Evolutionary conservation across 1,140 invertebrate species (phyloP), one percentile per base, ranked within the genome.

Genomic region (Choristoneura fumiferana): DNA sequence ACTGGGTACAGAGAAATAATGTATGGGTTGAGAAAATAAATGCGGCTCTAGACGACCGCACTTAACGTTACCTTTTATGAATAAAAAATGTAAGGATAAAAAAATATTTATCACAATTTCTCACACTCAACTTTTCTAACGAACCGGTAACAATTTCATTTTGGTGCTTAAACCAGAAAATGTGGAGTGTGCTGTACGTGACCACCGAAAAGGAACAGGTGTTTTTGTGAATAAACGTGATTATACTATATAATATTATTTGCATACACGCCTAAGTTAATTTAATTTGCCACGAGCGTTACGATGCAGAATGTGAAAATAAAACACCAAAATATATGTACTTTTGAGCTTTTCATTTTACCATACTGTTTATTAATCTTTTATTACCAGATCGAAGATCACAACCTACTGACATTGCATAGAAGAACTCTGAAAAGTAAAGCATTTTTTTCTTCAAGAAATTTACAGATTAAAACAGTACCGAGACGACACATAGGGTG

Each of bases 1-100:
- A 67, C 64, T 62, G 67, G 57, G 69, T 71, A 63, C 36, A 49
- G 37, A 43, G 22, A 49, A 49, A 49, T 49, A 29, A 45, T 45
- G 15, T 45, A 45, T 45, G 40, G 5, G 17, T 1, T 15, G 15
- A 4, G 38, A 8, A 15, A 18, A 18, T 45, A 45, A 45, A 22
- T 29, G n/a, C 22, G 43, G 22, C 9, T n/a, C 22, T 49, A 49
- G 12, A 12, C 4, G n/a, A 49, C 43, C 43, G 43, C 18, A 49
- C 43, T 49, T 49, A 5, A 17, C n/a, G 10, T 10, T n/a, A 4
- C 40, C 17, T 18, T 29, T 29, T 29, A 29, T 29, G 22, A 29
- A 29, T 29, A 29, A 29, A 29, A 22, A 45, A 45, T 10, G 40
- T 15, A 13, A 8, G n/a, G n/a, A 14, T 17, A 45, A 22, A 13